phyloP scores from a whole-genome alignment of 1,140 invertebrate species.

The Choristoneura fumiferana region DNA sequence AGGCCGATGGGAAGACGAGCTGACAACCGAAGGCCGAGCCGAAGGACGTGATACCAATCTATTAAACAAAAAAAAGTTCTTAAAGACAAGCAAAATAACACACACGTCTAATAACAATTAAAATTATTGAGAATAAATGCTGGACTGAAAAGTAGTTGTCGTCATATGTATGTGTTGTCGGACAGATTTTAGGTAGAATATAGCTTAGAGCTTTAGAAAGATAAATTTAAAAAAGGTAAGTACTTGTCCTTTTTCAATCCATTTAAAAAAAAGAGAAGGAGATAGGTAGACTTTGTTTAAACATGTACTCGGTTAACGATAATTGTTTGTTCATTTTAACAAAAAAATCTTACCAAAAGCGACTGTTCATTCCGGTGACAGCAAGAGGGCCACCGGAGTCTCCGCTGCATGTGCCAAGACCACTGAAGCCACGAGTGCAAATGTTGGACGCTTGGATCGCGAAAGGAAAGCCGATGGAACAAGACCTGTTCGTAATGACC shows the following conservation, averaged over 20 bases:
- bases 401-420: slow-evolving; percentile 18
- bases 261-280: too few species aligned
- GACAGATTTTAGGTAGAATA: too few species aligned
- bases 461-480: slow-evolving; percentile 24
- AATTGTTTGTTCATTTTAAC: too few species aligned
- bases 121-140: neutral
- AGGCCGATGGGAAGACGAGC: slow-evolving; percentile 77
- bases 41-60: slow-evolving; percentile 79
- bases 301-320: too few species aligned
- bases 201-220: too few species aligned
- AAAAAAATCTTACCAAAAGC: slow-evolving; percentile 33
- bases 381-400: slow-evolving; percentile 21
- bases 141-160: neutral
- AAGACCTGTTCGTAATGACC: slow-evolving; percentile 33
- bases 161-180: too few species aligned
- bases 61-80: slow-evolving; percentile 27
- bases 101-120: neutral
- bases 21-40: slow-evolving; percentile 77
- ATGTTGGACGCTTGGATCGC: neutral
- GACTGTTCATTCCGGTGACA: slow-evolving; percentile 21
- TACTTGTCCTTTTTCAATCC: too few species aligned
- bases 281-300: too few species aligned
- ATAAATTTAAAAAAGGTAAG: too few species aligned
- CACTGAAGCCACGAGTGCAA: slow-evolving; percentile 19
- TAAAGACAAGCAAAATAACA: neutral